These are phyloP conservation scores for Ceratina japonica DNA, from an alignment of 1,140 invertebrate species.

Conservation along the genomic window DNA sequence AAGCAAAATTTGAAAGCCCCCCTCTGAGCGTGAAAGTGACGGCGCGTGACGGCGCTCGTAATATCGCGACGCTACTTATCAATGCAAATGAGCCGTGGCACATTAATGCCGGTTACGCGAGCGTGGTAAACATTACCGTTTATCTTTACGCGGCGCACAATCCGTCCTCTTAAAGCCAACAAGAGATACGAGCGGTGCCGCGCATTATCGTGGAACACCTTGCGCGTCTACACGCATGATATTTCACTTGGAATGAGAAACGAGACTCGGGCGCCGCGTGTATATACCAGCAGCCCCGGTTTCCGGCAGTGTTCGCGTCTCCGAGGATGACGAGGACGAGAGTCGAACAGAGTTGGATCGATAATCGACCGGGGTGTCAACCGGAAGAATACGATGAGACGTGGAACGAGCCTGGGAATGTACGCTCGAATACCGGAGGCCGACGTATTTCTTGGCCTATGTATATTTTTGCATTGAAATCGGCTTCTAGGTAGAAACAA, in stretches of 20 bases:
- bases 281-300: neutral
- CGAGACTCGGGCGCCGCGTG: neutral
- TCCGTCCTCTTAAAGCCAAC: slow-evolving; percentile 23
- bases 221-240: neutral
- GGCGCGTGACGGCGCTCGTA: neutral
- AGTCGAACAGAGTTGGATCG: slow-evolving; percentile 34
- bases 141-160: slow-evolving; percentile 27
- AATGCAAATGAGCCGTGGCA: slow-evolving; percentile 29
- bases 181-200: slow-evolving; percentile 16
- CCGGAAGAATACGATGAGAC: slow-evolving; percentile 24
- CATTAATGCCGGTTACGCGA: slow-evolving; percentile 28
- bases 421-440: neutral
- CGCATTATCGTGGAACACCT: slow-evolving; percentile 24
- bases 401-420: slow-evolving; percentile 14
- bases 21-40: too few relatives aligned
- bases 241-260: neutral
- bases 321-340: slow-evolving; percentile 3
- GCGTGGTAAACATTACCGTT: slow-evolving; percentile 29
- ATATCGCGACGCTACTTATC: slow-evolving; percentile 12
- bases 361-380: slow-evolving; percentile 36
- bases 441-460: neutral
- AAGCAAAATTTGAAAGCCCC: too few relatives aligned
- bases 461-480: slow-evolving; percentile 42
- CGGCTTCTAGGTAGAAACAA: neutral
- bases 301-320: neutral